These are phyloP conservation scores for Baryphthengus martii DNA, from an alignment of 2,113 vertebrate genomes.

Conservation along the genomic window DNA sequence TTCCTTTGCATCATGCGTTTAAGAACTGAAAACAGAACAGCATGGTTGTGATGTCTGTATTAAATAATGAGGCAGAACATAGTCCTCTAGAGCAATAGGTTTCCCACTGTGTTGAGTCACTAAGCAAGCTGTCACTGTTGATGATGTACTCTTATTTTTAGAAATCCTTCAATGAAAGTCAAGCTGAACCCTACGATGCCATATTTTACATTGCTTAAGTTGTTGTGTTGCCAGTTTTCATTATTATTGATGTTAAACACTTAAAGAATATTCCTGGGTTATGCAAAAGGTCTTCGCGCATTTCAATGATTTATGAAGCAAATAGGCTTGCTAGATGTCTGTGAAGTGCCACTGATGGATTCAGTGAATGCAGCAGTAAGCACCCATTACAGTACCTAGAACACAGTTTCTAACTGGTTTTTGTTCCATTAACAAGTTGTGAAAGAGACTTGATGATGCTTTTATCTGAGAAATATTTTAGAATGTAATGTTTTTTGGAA, in stretches of 20 bases:
- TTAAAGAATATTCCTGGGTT: slow-evolving; percentile 73
- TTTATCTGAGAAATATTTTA: slow-evolving; percentile 71
- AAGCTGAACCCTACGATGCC: slow-evolving; percentile 33
- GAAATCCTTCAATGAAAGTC: slow-evolving; percentile 65
- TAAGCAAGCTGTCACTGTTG: slow-evolving; percentile 61
- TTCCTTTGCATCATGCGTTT: slow-evolving; percentile 46
- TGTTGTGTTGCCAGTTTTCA: slow-evolving; percentile 69
- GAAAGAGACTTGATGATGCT: slow-evolving; percentile 68
- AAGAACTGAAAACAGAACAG: slow-evolving; percentile 53
- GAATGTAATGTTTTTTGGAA: slow-evolving; percentile 53
- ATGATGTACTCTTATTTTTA: slow-evolving; percentile 69
- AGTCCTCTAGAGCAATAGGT: slow-evolving; percentile 62
- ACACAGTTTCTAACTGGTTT: slow-evolving; percentile 61
- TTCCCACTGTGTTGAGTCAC: slow-evolving; percentile 54
- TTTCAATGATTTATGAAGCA: slow-evolving; percentile 77
- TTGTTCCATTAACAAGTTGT: slow-evolving; percentile 70
- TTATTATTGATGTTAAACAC: slow-evolving; percentile 76
- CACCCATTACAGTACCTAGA: slow-evolving; percentile 66
- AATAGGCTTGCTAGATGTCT: slow-evolving; percentile 65
- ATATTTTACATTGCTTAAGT: slow-evolving; percentile 69
- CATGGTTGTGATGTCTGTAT: slow-evolving; percentile 57
- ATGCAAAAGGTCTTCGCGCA: slow-evolving; percentile 63
- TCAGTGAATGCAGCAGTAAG: slow-evolving; percentile 43
- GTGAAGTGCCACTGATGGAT: slow-evolving; percentile 56
- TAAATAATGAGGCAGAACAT: slow-evolving; percentile 65